A percentile compares a stretch with the other conserved stretches of the same genome.
These are phyloP conservation scores for Balanococcus diminutus DNA, from an alignment of 2,888 invertebrate genomes.

Conservation along the genomic window DNA sequence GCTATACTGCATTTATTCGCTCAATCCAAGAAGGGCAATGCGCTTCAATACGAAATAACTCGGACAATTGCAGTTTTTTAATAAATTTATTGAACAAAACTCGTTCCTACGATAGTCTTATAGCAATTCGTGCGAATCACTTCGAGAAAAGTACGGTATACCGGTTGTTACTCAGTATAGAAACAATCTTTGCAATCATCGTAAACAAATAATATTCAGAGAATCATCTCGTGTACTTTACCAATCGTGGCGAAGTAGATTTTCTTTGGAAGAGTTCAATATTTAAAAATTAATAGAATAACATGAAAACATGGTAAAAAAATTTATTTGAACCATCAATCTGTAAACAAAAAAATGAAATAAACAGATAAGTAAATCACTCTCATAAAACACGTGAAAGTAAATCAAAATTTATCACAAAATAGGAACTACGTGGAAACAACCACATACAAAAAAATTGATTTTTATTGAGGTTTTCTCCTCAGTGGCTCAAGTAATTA, in stretches of 20 bases:
- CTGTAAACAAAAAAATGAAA: slow-evolving; percentile 44
- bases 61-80: background rate
- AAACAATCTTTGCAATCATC: too few relatives aligned
- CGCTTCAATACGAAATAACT: background rate
- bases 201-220: too few relatives aligned
- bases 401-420: slow-evolving; percentile 43
- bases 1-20: background rate
- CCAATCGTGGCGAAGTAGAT: too few relatives aligned
- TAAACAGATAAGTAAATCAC: background rate
- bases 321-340: slow-evolving; percentile 45
- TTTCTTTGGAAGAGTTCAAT: too few relatives aligned
- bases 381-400: background rate
- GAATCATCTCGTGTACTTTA: too few relatives aligned
- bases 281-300: background rate
- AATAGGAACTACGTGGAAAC: background rate
- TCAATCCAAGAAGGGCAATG: background rate
- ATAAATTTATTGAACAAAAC: too few relatives aligned
- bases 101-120: too few relatives aligned
- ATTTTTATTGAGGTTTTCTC: slow-evolving; percentile 65
- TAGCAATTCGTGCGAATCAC: too few relatives aligned
- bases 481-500: slow-evolving; percentile 62
- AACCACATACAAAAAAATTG: background rate
- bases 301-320: slow-evolving; percentile 40
- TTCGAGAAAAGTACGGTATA: too few relatives aligned
- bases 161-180: too few relatives aligned